Evolutionary conservation across 1,140 invertebrate genomes (phyloP), one percentile per base, ranked within the genome.

Genomic region (Apis dorsata): DNA sequence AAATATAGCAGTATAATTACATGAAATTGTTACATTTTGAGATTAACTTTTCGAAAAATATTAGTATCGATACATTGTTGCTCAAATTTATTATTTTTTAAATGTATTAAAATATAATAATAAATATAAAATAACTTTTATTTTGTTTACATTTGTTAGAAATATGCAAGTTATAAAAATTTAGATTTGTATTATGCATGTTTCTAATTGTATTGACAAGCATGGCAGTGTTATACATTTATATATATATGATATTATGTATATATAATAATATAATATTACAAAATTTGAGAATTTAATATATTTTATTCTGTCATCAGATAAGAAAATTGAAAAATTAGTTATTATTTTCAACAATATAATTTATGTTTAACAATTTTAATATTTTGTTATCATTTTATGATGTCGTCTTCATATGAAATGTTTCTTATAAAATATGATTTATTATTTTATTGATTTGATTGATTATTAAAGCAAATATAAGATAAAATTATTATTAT

Each of bases 11-110:
- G 51, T 19, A 8, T 24, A 4, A 9, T 69, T 66, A 19, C 4
- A 81, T 17, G 10, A 74, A 60, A 7, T 53, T 62, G 65, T 59
- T 60, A 81, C 19, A 69, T 21, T 69, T 5, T 75, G 11, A 34
- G 59, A 75, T 28, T 13, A 73, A 4, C 15, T 57, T 59, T 21
- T 59, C 17, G 12, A 8, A 12, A 55, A n/a, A 44, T 13, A 44
- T 57, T 28, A 10, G 10, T 80, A 80, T 55, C 28, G 57, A 73
- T 80, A 63, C 60, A 53, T 9, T 69, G 19, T 60, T 10, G 51
- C 7, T 66, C 11, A 28, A 49, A 1, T 57, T 75, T 65, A 44
- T 49, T 49, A 77, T 69, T 59, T 5, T 60, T 44, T 34, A 9
- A 44, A 17, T 57, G 11, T 59, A 68, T 60, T 19, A 4, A 17